Conservation (phyloP, 2,888 invertebrate species). For the Ornithoptera alexandrae region DNA sequence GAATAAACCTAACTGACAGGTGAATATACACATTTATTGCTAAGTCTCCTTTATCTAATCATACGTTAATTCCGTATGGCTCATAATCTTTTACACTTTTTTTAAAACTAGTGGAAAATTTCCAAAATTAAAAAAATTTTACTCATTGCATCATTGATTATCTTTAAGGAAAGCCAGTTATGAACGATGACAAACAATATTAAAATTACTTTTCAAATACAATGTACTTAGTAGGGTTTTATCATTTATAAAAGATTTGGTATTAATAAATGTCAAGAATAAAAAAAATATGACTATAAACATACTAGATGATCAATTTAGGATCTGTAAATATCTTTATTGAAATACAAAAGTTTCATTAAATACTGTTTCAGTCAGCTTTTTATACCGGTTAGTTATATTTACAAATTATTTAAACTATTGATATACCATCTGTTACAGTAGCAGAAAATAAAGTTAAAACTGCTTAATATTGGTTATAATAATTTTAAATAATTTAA, state of each 20-base stretch:
- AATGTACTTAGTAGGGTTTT: too few species aligned
- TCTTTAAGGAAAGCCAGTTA: too few species aligned
- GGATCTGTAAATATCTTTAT: not conserved
- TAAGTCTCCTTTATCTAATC: slow-evolving; percentile 41
- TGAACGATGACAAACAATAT: too few species aligned
- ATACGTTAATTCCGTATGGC: slow-evolving; percentile 33
- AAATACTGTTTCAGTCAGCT: too few species aligned
- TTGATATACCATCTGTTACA: not conserved
- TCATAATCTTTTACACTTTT: slow-evolving; percentile 32
- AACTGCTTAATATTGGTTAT: not conserved
- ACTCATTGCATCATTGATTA: too few species aligned
- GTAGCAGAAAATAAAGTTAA: not conserved
- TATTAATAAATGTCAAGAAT: not conserved
- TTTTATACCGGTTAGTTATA: too few species aligned
- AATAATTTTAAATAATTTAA: not conserved
- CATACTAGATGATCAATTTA: not conserved
- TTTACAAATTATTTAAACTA: too few species aligned
- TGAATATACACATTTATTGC: slow-evolving; percentile 51
- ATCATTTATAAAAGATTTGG: not conserved
- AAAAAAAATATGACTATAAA: not conserved
- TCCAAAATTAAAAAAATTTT: not conserved
- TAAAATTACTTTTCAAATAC: too few species aligned
- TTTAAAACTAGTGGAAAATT: not conserved
- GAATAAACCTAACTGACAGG: slow-evolving; percentile 49
- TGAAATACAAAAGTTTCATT: not conserved